Base-by-base conservation (phyloP, 2,888 invertebrate genomes). In the Boloria euphrosyne region DNA sequence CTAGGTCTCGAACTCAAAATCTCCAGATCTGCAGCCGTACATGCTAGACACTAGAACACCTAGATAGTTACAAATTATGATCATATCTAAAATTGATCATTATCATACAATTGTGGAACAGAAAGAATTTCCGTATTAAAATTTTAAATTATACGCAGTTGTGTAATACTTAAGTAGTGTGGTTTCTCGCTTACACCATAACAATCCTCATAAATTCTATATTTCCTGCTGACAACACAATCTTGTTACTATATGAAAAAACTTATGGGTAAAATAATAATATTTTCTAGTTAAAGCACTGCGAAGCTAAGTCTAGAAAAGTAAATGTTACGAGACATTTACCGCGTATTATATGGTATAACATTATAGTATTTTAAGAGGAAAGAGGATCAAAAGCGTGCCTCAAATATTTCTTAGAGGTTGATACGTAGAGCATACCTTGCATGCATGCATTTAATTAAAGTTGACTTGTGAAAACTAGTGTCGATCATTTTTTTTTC, bases 331-430 rank as follows among this genome's bases (percentile, higher is more conserved):
- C 4, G n/a, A 27, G 44, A 22, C 57, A 2, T 46, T 22, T 27
- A 16, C 27, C 14, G 22, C n/a, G 5, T 54, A 14, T 50, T 13
- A 14, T 50, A 18, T 18, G 7, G 49, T 49, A 49, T 17, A 22
- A 22, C 22, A 22, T 22, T 10, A 27, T 27, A 52, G 22, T 27
- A 14, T 17, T 17, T 54, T 17, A 16, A 54, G 54, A 51, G 52
- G 17, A 55, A 44, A 55, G 55, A 55, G 44, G 55, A 55, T 57
- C 57, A 44, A 46, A 57, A 57, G 44, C 57, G 7, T 22, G 13
- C 18, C 50, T 18, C 50, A 13, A 18, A 18, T 13, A 17, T 18
- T 17, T 22, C 13, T 50, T 49, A 14, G 49, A 17, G 17, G 7
- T 49, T 49, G 16, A 22, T 22, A 22, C 13, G 4, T 5, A 50